phyloP scores from a whole-genome alignment of 2,797 vertebrate genomes.

The Chrosomus eos region DNA sequence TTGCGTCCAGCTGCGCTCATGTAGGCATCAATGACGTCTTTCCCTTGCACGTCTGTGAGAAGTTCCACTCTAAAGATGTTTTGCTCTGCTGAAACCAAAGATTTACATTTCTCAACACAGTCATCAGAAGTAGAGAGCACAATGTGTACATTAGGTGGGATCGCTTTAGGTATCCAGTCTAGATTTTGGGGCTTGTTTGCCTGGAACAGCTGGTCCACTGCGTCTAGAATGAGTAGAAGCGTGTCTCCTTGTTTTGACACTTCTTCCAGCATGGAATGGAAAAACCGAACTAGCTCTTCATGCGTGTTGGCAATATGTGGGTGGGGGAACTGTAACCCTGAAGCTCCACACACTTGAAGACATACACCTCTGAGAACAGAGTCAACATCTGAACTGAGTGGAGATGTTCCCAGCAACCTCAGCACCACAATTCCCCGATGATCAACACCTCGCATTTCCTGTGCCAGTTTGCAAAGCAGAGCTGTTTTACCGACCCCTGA shows the following conservation, averaged over 20 bases:
- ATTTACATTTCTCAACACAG: conserved; percentile 64
- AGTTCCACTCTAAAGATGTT: conserved; percentile 73
- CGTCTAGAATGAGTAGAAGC: conserved; percentile 80
- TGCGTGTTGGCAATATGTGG: conserved; percentile 64
- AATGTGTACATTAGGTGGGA: conserved; percentile 79
- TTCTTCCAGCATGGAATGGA: conserved; percentile 71
- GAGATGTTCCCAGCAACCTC: conserved; percentile 76
- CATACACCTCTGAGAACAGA: conserved; percentile 76
- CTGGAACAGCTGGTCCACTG: conserved; percentile 76
- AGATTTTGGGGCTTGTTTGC: conserved; percentile 61
- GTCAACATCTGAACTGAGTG: conserved; percentile 69
- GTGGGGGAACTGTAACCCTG: conserved; percentile 70
- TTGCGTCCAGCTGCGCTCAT: conserved; percentile 61
- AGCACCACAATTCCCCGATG: conserved; percentile 66
- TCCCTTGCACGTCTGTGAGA: conserved; percentile 71
- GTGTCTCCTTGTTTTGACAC: conserved; percentile 72
- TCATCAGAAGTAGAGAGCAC: conserved; percentile 73
- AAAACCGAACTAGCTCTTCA: conserved; percentile 72
- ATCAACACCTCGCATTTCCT: conserved; percentile 68
- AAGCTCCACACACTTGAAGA: conserved; percentile 77
- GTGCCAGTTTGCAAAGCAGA: conserved; percentile 77
- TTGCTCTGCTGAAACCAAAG: conserved; percentile 51
- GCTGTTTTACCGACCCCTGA: conserved; percentile 83
- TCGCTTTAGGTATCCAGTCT: conserved; percentile 76
- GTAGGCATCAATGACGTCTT: conserved; percentile 71